Percentiles rank a stretch among this genome's conserved stretches.
Conservation (phyloP, 2,113 vertebrate species). For the Ceyx margarethae region DNA sequence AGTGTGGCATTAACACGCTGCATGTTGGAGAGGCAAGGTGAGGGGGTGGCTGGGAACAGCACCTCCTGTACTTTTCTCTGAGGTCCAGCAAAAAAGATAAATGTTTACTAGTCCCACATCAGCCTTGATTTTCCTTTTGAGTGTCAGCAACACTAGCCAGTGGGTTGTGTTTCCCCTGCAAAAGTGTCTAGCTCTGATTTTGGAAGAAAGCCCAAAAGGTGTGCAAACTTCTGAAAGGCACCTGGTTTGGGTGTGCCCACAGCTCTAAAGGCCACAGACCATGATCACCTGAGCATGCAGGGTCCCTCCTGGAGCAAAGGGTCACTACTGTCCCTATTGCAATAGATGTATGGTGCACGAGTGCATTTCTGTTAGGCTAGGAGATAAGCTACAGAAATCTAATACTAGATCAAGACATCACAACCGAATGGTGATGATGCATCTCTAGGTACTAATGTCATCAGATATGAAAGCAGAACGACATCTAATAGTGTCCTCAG, state of each 20-base stretch:
- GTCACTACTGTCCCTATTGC: background rate
- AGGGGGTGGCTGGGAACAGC: background rate
- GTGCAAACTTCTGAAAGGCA: background rate
- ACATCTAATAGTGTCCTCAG: background rate
- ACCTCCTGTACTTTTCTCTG: background rate
- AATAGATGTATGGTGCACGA: background rate
- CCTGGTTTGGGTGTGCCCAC: background rate
- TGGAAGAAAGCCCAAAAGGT: background rate
- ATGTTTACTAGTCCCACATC: background rate
- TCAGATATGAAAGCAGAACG: background rate
- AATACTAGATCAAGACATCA: background rate
- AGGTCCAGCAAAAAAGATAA: background rate
- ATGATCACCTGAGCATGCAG: background rate
- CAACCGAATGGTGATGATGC: background rate
- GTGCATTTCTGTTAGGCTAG: background rate
- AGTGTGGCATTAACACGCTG: rapidly evolving
- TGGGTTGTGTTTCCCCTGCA: background rate
- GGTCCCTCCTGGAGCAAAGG: background rate
- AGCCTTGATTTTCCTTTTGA: background rate
- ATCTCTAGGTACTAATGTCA: background rate
- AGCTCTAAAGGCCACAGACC: background rate
- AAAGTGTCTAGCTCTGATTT: background rate
- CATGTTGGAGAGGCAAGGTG: background rate
- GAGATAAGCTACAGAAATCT: background rate
- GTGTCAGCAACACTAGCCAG: background rate